phyloP scores from a whole-genome alignment of 2,797 vertebrate genomes.

The Muscicapa comitata region DNA sequence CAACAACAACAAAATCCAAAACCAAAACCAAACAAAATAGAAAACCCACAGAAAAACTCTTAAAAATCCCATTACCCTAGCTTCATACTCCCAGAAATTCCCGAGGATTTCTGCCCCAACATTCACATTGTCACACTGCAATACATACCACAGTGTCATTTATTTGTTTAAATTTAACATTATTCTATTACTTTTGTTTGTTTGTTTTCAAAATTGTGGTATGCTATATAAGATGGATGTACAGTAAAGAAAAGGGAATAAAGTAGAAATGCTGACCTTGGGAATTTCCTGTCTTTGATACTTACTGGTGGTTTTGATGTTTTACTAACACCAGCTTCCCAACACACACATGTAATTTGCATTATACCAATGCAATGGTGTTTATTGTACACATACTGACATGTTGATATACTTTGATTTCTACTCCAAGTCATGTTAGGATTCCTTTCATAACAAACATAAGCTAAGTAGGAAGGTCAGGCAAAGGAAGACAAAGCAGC shows the following conservation, averaged over 20 bases:
- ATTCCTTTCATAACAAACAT: not conserved
- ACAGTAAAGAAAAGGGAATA: not conserved
- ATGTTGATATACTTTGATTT: not conserved
- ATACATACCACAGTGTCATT: not conserved
- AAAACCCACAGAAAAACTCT: too few species aligned
- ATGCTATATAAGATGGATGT: not conserved
- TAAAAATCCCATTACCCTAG: not conserved
- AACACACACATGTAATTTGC: not conserved
- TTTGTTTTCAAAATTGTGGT: not conserved
- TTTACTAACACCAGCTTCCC: not conserved
- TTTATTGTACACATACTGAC: not conserved
- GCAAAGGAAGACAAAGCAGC: not conserved
- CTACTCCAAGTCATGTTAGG: not conserved
- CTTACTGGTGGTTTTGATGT: not conserved
- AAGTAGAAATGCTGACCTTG: not conserved
- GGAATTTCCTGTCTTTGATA: not conserved
- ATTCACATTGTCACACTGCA: not conserved
- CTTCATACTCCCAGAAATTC: not conserved
- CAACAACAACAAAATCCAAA: not conserved
- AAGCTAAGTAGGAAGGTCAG: not conserved
- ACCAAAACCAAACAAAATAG: not conserved
- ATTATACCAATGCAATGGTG: not conserved
- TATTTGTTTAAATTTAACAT: not conserved
- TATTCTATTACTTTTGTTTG: not conserved
- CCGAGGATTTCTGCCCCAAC: not conserved